These are phyloP conservation scores for Brachypterus glaber DNA, from an alignment of 2,888 invertebrate genomes.

Conservation along the genomic window DNA sequence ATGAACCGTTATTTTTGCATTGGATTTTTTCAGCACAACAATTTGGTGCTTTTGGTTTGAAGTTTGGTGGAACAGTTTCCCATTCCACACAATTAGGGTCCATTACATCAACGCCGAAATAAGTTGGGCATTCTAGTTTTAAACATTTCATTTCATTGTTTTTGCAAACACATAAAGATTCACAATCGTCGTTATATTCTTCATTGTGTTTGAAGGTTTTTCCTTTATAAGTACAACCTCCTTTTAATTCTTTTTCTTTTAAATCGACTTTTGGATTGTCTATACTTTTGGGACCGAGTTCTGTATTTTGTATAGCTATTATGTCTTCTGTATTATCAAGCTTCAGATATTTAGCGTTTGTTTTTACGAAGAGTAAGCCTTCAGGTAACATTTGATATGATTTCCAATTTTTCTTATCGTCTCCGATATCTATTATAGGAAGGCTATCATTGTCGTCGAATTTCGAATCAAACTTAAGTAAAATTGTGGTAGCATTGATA, in stretches of 20 bases:
- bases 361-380: conserved; percentile 30
- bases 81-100: conserved; percentile 78
- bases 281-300: conserved; percentile 7
- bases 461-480: conserved; percentile 37
- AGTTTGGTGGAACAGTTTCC: conserved; percentile 70
- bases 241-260: conserved; percentile 14
- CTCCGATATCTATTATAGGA: conserved; percentile 38
- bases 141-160: conserved; percentile 64
- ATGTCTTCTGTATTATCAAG: conserved; percentile 35
- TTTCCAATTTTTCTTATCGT: conserved; percentile 40
- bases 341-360: conserved; percentile 31
- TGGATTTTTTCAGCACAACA: conserved; percentile 73
- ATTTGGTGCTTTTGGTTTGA: conserved; percentile 60
- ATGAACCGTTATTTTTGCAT: conserved; percentile 41
- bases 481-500: conserved; percentile 37
- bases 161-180: conserved; percentile 67
- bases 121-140: conserved; percentile 72
- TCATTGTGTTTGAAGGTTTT: conserved; percentile 45
- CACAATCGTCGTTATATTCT: conserved; percentile 75
- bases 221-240: conserved; percentile 34
- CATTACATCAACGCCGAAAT: conserved; percentile 74
- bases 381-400: conserved; percentile 37
- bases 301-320: conserved; percentile 26
- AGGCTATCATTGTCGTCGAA: conserved; percentile 31
- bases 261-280: neutral